Percentiles rank a stretch among this genome's conserved stretches.
phyloP scores from a whole-genome alignment of 2,113 vertebrate species.

The Rousettus leschenaultii region DNA sequence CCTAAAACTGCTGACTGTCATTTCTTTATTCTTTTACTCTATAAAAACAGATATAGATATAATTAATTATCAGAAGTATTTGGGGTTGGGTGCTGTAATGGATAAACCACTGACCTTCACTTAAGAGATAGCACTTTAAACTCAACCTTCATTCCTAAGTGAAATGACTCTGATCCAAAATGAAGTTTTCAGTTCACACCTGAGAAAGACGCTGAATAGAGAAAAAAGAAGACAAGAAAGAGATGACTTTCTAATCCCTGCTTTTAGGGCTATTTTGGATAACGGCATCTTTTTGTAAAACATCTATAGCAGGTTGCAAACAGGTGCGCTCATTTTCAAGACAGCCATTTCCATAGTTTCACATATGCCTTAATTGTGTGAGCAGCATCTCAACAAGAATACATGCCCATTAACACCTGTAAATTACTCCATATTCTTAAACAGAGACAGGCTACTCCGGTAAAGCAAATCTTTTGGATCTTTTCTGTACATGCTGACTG shows the following conservation, averaged over 20 bases:
- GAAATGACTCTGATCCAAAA: conserved; percentile 81
- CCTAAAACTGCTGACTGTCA: conserved; percentile 82
- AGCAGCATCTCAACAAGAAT: conserved; percentile 61
- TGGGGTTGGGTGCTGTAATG: conserved; percentile 76
- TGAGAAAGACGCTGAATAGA: conserved; percentile 72
- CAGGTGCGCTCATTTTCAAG: conserved; percentile 54
- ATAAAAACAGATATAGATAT: conserved; percentile 83
- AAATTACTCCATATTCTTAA: conserved; percentile 68
- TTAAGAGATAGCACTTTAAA: conserved; percentile 77
- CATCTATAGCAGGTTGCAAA: conserved; percentile 54
- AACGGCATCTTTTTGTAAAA: conserved; percentile 42
- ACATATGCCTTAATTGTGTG: conserved; percentile 55
- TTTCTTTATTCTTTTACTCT: conserved; percentile 81
- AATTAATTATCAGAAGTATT: conserved; percentile 83
- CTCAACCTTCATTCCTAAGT: conserved; percentile 73
- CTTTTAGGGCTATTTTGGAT: conserved; percentile 59
- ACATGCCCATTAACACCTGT: conserved; percentile 66
- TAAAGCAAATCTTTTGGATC: conserved; percentile 57
- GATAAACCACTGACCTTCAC: conserved; percentile 80
- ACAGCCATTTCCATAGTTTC: conserved; percentile 19
- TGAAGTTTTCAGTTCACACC: conserved; percentile 76
- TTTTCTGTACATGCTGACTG: conserved; percentile 62
- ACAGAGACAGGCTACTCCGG: conserved; percentile 56
- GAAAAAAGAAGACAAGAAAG: background rate
- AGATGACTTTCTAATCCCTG: conserved; percentile 1